Evolutionary conservation across 2,888 invertebrate species (phyloP).

Genomic region (Julus scandinavius): DNA sequence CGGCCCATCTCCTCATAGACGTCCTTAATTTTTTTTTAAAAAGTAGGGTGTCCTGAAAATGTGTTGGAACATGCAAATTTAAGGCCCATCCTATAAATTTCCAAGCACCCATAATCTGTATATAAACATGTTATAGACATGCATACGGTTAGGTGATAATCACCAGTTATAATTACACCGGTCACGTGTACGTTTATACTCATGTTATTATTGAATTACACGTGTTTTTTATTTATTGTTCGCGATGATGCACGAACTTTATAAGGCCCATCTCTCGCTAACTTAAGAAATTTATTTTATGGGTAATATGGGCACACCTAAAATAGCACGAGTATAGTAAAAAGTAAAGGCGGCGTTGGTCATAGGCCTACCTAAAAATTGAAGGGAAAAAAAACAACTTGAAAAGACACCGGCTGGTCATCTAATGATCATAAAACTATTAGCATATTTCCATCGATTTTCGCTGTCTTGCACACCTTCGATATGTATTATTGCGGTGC

Average conservation of each 20-base stretch:
- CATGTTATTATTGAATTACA: too few relatives aligned
- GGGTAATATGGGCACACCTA: constrained; percentile 33
- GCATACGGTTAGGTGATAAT: too few relatives aligned
- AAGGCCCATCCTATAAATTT: too few relatives aligned
- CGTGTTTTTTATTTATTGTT: background rate
- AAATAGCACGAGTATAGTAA: constrained; percentile 9
- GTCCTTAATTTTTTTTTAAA: too few relatives aligned
- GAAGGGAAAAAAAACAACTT: background rate
- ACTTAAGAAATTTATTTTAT: background rate
- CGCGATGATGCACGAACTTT: background rate
- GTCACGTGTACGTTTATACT: too few relatives aligned
- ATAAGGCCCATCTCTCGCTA: background rate
- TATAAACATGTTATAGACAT: too few relatives aligned
- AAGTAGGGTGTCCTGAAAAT: too few relatives aligned
- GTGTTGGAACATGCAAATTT: too few relatives aligned
- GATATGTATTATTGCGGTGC: constrained; percentile 33
- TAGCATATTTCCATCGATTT: constrained; percentile 33
- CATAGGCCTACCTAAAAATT: background rate
- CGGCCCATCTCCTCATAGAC: too few relatives aligned
- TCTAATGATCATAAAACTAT: constrained; percentile 33
- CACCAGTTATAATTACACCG: too few relatives aligned
- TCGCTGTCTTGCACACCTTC: constrained; percentile 7
- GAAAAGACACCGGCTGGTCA: constrained; percentile 5
- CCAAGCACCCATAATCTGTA: too few relatives aligned
- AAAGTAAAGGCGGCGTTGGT: background rate